phyloP scores from a whole-genome alignment of 2,113 vertebrate genomes.

The Sus scrofa region T2T-Sscrofa CM000812.6:169839501-169840000 shows the following conservation, averaged over 20 bases:
- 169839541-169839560: not conserved
- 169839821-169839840: no score
- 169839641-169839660: not conserved
- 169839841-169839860: no score
- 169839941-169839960: not conserved
- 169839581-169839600: not conserved
- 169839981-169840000: not conserved
- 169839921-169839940: not conserved
- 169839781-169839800: no score
- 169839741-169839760: no score
- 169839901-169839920: not conserved
- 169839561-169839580: not conserved
- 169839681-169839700: no score
- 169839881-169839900: no score
- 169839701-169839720: no score
- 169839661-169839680: no score
- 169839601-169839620: not conserved
- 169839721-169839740: no score
- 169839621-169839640: not conserved
- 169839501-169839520: constrained; percentile 17
- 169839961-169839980: not conserved
- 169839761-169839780: no score
- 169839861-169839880: no score
- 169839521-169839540: not conserved
- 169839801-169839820: no score